A percentile compares a stretch with the other conserved stretches of the same genome.
These are phyloP conservation scores for Operophtera brumata DNA, from an alignment of 2,888 invertebrate genomes.

Conservation along the genomic window DNA sequence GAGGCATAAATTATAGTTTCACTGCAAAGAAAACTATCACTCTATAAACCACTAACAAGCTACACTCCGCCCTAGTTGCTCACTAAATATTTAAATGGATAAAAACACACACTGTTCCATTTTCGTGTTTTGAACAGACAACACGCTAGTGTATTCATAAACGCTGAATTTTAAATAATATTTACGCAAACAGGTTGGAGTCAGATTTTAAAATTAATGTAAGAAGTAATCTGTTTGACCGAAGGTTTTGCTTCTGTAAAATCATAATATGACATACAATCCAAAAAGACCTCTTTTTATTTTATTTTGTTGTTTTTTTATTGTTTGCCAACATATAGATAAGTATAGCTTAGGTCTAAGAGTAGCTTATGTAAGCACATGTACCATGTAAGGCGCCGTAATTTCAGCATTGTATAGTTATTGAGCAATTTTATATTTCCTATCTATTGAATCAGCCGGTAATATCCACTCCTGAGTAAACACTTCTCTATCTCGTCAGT, in stretches of 20 bases:
- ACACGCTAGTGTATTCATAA: constrained; percentile 27
- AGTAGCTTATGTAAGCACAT: too few relatives aligned
- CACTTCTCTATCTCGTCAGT: too few relatives aligned
- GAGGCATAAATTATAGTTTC: not conserved
- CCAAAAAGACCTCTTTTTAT: too few relatives aligned
- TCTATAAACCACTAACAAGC: not conserved
- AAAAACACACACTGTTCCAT: constrained; percentile 15
- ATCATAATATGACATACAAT: too few relatives aligned
- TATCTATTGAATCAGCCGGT: too few relatives aligned
- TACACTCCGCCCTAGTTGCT: constrained; percentile 2
- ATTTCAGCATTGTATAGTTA: too few relatives aligned
- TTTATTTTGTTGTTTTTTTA: too few relatives aligned
- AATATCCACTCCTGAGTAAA: too few relatives aligned
- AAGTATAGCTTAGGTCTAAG: too few relatives aligned
- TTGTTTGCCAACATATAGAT: too few relatives aligned
- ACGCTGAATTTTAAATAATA: constrained; percentile 25
- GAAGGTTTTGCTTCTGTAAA: not conserved
- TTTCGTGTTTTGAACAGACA: constrained; percentile 16
- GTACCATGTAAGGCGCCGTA: too few relatives aligned
- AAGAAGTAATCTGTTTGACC: not conserved
- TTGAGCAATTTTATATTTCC: too few relatives aligned
- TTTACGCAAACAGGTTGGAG: not conserved
- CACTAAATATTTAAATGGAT: constrained; percentile 24
- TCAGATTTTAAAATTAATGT: not conserved
- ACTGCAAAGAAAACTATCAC: not conserved